Evolutionary conservation across 2,888 invertebrate genomes (phyloP), one percentile per base, ranked within the genome.

Genomic region (Lacanobia oleracea): DNA sequence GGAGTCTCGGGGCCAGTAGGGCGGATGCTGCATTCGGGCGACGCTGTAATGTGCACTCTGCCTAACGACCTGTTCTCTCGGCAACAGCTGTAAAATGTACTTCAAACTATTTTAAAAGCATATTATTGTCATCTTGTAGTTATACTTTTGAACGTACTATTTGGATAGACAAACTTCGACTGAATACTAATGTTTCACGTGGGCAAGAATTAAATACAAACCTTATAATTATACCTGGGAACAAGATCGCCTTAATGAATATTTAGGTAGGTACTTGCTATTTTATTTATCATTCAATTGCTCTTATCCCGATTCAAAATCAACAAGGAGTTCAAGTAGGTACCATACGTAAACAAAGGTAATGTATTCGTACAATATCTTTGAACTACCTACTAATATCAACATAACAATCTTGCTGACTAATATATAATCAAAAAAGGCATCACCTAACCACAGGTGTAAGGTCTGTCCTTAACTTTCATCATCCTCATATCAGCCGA

Each of bases 11-110:
- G 71, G 50, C 43, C 45, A 65, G 53, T 45, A 60, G 60, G 37
- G 51, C 71, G 54, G 71, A 71, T 27, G 45, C 76, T 53, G 76
- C 51, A 65, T 77, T 77, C 62, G 21, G 64, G 71, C 18, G 54
- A 51, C 77, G 51, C 60, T 21, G 45, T 61, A 65, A 77, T 77
- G 77, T 76, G 77, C 77, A 77, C 76, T 77, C 71, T 54, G 12
- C 60, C 61, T 71, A 76, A 76, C 71, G 76, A 77, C 76, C 65
- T 61, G 37, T 61, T 37, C 61, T 64, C 67, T 23, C 45, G 33
- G 18, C 68, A 53, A 40, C 75, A 27, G 56, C 56, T 75, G 62
- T 75, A 56, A 76, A 70, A 61, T 56, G 27, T 57, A 54, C 43
- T 56, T 21, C 70, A 50, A 64, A 64, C 50, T 54, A 64, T 76